Evolutionary conservation across 2,888 invertebrate genomes (phyloP).

Genomic region (Diarsia brunnea): DNA sequence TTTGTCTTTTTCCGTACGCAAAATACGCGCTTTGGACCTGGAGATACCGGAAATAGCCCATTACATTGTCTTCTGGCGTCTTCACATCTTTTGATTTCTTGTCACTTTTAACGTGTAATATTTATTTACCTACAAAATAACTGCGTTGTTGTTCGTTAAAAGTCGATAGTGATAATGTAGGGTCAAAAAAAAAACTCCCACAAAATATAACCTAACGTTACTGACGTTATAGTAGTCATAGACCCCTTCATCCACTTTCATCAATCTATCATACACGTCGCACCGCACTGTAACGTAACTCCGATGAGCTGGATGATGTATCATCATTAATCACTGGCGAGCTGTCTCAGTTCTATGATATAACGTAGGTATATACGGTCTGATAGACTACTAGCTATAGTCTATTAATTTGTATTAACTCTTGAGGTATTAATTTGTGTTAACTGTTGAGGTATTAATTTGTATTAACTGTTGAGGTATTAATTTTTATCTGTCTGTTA

Average conservation of each 20-base stretch:
- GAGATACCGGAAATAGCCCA: too few species aligned
- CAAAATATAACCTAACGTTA: slow-evolving; percentile 4
- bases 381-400: slow-evolving; percentile 6
- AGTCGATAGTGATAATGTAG: neutral
- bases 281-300: slow-evolving; percentile 14
- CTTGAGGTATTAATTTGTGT: slow-evolving; percentile 27
- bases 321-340: slow-evolving; percentile 56
- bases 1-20: too few species aligned
- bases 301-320: slow-evolving; percentile 58
- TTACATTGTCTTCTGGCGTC: neutral
- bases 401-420: slow-evolving; percentile 27
- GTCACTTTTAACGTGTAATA: too few species aligned
- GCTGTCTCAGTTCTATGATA: slow-evolving; percentile 34
- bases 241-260: slow-evolving; percentile 19
- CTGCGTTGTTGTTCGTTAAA: neutral
- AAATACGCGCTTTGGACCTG: too few species aligned
- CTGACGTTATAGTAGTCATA: too few species aligned
- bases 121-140: too few species aligned
- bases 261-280: slow-evolving; percentile 36
- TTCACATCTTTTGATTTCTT: neutral
- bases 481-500: slow-evolving; percentile 23
- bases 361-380: slow-evolving; percentile 10
- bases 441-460: slow-evolving; percentile 24
- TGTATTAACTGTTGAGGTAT: slow-evolving; percentile 15
- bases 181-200: neutral